Percentiles rank a stretch among this genome's conserved stretches.
phyloP scores from a whole-genome alignment of 2,797 vertebrate genomes.

The Cyclura pinguis region DNA sequence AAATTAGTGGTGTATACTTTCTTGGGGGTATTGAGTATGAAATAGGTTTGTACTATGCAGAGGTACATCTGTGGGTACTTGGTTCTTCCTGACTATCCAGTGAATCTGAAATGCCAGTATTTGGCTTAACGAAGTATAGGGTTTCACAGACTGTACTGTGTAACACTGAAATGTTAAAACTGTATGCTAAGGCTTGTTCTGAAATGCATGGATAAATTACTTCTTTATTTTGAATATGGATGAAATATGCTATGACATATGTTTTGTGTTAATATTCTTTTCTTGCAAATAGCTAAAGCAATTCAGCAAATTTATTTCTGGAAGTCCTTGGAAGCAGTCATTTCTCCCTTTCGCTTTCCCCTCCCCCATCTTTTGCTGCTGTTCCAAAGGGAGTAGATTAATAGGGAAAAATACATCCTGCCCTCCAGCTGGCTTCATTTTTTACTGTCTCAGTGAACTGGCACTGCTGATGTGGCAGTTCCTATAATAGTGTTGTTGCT shows the following conservation, averaged over 20 bases:
- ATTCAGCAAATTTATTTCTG: slow-evolving; percentile 39
- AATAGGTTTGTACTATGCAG: not conserved
- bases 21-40: not conserved
- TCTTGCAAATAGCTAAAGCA: slow-evolving; percentile 38
- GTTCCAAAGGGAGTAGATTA: slow-evolving; percentile 42
- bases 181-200: slow-evolving; percentile 26
- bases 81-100: not conserved
- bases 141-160: not conserved
- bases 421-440: slow-evolving; percentile 51
- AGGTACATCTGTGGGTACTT: not conserved
- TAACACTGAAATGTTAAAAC: slow-evolving; percentile 28
- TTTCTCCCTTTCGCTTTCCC: slow-evolving; percentile 10
- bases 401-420: slow-evolving; percentile 18
- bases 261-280: slow-evolving; percentile 35
- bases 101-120: not conserved
- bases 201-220: slow-evolving; percentile 37
- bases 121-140: not conserved
- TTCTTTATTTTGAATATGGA: slow-evolving; percentile 45
- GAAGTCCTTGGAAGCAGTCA: slow-evolving; percentile 45
- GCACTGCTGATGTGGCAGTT: slow-evolving; percentile 10
- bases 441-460: not conserved
- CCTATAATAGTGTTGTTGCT: not conserved
- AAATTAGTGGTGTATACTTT: not conserved
- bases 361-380: slow-evolving; percentile 37
- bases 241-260: slow-evolving; percentile 20